Conservation (phyloP, 2,113 vertebrate genomes). For the Percina caprodes region DNA sequence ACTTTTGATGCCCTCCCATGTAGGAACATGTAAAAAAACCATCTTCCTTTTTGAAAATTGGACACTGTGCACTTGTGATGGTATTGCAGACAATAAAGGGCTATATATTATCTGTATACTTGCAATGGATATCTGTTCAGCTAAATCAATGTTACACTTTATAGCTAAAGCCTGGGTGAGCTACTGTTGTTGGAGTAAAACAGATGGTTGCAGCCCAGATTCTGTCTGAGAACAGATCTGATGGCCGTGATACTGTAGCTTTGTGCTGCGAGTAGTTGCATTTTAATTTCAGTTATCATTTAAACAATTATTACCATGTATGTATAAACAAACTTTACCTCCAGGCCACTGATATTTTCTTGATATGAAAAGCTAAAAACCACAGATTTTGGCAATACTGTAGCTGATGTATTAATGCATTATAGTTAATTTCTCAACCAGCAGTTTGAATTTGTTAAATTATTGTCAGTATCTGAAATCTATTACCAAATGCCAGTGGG, state of each 20-base stretch:
- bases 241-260: neutral
- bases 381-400: neutral
- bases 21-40: slow-evolving; percentile 21
- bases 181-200: slow-evolving; percentile 21
- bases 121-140: slow-evolving; percentile 31
- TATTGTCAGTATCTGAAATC: neutral
- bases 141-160: neutral
- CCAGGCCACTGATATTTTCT: neutral
- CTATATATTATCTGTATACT: slow-evolving; percentile 26
- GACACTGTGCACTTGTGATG: slow-evolving; percentile 2
- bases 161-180: slow-evolving; percentile 23
- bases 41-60: slow-evolving; percentile 11
- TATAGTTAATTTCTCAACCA: neutral
- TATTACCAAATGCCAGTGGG: neutral
- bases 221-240: neutral
- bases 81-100: slow-evolving; percentile 16
- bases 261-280: neutral
- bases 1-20: neutral
- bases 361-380: neutral
- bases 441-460: neutral
- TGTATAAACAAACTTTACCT: neutral
- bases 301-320: neutral
- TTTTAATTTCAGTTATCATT: neutral
- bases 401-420: neutral
- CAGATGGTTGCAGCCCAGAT: slow-evolving; percentile 36